Base-by-base conservation (phyloP, 2,888 invertebrate genomes). In the Epirrhoe alternata region DNA sequence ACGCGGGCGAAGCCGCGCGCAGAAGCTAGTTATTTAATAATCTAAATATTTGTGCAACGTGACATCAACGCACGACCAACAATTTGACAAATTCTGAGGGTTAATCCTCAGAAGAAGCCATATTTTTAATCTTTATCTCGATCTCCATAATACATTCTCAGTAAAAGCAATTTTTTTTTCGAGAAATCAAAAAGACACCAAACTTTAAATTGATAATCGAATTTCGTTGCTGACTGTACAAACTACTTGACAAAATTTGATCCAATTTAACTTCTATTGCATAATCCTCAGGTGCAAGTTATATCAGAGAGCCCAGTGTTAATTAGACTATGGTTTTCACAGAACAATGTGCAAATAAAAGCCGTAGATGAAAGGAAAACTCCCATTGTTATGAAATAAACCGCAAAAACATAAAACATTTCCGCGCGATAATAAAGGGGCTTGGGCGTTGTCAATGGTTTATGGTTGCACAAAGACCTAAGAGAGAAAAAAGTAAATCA, bases 321-420 rank as follows among this genome's bases (percentile, higher is more conserved):
- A 61, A 61, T 55, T 56, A 51, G 61, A 50, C 10, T 35, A 53
- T 55, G 66, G 73, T 65, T 72, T 62, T 55, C 64, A 24, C 52
- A 45, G 49, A 68, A 67, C 68, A 65, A 69, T 69, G 66, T 64
- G 61, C 77, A 75, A 84, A 80, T 76, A 74, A 70, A 77, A 74
- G 66, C 33, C 64, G 57, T 58, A 52, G 71, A 78, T 69, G 73
- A 75, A 80, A 82, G 74, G 72, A 76, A 82, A 75, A 74, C 75
- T 75, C 71, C 77, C 75, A 84, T 84, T 84, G 84, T 84, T 79
- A 75, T 76, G 72, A 77, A 77, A 75, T 69, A 53, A 66, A 68
- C 70, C 64, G 64, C 76, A 80, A 79, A 81, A 78, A 77, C 70
- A 70, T 64, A 35, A 58, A 74, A 64, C 77, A 71, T 74, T 79